Evolutionary conservation across 2,113 vertebrate species (phyloP).

Genomic region (Mixornis gularis): DNA sequence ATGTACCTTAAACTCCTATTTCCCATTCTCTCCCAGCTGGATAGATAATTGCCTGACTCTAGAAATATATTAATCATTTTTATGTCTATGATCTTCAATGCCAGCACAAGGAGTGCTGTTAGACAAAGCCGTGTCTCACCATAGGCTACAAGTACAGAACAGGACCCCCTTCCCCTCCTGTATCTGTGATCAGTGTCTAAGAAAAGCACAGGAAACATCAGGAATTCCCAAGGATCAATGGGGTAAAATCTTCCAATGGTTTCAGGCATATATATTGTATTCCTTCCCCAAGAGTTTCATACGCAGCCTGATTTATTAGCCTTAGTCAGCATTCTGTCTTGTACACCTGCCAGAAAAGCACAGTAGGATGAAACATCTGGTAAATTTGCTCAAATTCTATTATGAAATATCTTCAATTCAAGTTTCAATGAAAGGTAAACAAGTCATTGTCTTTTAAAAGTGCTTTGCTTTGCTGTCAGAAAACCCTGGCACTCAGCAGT

Average conservation of each 20-base stretch:
- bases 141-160: background rate
- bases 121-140: background rate
- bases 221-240: constrained; percentile 31
- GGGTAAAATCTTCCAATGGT: constrained; percentile 36
- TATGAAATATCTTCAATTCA: constrained; percentile 69
- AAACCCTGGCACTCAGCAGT: background rate
- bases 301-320: constrained; percentile 61
- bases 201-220: constrained; percentile 28
- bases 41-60: constrained; percentile 31
- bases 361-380: constrained; percentile 69
- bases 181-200: constrained; percentile 28
- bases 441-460: constrained; percentile 63
- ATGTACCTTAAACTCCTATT: constrained; percentile 13
- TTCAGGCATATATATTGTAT: constrained; percentile 30
- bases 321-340: constrained; percentile 61
- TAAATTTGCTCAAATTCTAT: constrained; percentile 62
- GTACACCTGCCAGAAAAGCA: constrained; percentile 60
- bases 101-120: background rate
- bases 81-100: constrained; percentile 5
- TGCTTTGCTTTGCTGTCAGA: constrained; percentile 42
- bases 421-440: constrained; percentile 67
- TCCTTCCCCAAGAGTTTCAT: constrained; percentile 44
- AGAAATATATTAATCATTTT: constrained; percentile 47
- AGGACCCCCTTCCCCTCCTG: background rate
- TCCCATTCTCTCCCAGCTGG: constrained; percentile 41